Percentiles rank a stretch among this genome's conserved stretches.
phyloP scores from a whole-genome alignment of 1,140 invertebrate species.

The Carposina sasakii region DNA sequence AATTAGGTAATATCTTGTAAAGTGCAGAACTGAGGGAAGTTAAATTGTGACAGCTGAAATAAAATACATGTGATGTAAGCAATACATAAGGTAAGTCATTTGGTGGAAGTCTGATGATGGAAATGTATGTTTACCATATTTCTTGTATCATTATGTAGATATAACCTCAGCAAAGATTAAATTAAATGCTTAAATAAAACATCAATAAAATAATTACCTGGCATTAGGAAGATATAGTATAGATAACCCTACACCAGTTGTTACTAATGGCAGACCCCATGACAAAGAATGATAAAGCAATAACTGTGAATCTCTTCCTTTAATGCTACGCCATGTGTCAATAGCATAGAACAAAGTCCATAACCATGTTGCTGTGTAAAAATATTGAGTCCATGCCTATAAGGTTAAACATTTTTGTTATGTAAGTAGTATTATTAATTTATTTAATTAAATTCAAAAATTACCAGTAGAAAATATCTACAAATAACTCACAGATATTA shows the following conservation, averaged over 20 bases:
- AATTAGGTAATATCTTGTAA: conserved; percentile 84
- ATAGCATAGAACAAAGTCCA: conserved; percentile 89
- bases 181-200: neutral
- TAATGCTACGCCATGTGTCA: conserved; percentile 81
- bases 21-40: conserved; percentile 74
- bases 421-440: neutral
- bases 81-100: too few relatives aligned
- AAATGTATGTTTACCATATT: too few relatives aligned
- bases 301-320: conserved; percentile 74
- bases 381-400: conserved; percentile 88
- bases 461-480: neutral
- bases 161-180: neutral
- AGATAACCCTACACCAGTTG: conserved; percentile 79
- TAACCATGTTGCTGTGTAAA: conserved; percentile 87
- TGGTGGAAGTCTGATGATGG: too few relatives aligned
- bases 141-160: too few relatives aligned
- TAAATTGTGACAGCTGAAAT: conserved; percentile 81
- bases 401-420: conserved; percentile 26
- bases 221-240: conserved; percentile 84
- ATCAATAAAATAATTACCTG: conserved; percentile 71
- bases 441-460: neutral
- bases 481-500: conserved; percentile 79
- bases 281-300: conserved; percentile 78
- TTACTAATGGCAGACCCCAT: conserved; percentile 80
- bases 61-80: too few relatives aligned